phyloP scores from a whole-genome alignment of 2,113 vertebrate species.

The Gavialis gangeticus region DNA sequence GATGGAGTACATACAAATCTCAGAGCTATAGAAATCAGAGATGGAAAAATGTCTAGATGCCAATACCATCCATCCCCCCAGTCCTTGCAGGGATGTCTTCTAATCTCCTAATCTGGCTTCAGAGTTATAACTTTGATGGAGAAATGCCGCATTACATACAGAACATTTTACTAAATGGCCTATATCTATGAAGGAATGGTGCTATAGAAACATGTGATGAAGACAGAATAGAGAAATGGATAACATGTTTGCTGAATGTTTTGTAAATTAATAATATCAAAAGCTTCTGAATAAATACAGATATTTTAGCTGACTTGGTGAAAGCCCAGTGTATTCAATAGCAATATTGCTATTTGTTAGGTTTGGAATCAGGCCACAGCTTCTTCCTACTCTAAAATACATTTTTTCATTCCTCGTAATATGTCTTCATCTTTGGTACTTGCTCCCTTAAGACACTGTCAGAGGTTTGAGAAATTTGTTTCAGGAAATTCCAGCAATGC shows the following conservation, averaged over 20 bases:
- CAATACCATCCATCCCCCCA: background rate
- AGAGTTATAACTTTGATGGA: background rate
- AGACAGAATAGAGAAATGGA: background rate
- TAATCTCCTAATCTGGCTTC: background rate
- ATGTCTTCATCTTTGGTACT: background rate
- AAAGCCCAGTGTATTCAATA: background rate
- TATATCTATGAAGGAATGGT: background rate
- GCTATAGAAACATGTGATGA: background rate
- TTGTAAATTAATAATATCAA: background rate
- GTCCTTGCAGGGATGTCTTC: background rate
- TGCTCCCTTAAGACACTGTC: background rate
- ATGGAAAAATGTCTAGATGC: background rate
- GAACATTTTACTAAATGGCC: background rate
- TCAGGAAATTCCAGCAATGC: background rate
- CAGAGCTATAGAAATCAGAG: background rate
- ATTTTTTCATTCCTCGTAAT: background rate
- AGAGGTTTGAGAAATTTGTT: background rate
- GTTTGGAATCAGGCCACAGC: fast-evolving
- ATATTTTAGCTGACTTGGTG: background rate
- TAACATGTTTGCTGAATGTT: background rate
- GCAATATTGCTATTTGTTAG: background rate
- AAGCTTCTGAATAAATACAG: background rate
- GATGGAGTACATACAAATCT: background rate
- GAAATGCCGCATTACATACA: background rate
- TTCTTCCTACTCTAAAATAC: background rate